Conservation (phyloP, 1,140 invertebrate genomes). For the Bathynomus jamesi region DNA sequence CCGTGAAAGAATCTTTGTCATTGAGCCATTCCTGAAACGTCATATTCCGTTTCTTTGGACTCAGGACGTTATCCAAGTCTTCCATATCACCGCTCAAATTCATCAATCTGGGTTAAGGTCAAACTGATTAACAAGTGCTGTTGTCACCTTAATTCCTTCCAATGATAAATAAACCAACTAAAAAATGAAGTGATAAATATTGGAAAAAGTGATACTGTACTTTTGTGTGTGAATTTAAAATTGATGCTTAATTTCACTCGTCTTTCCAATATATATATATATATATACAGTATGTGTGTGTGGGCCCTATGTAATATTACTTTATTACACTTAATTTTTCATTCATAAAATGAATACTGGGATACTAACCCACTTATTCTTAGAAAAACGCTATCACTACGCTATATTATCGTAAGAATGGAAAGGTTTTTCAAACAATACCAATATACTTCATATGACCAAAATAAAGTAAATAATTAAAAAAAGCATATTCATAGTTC, state of each 20-base stretch:
- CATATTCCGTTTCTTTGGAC: background rate
- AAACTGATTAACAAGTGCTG: background rate
- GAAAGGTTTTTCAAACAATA: too few relatives aligned
- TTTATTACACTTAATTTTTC: too few relatives aligned
- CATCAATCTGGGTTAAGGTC: slow-evolving; percentile 5
- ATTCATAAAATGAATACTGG: too few relatives aligned
- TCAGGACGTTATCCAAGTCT: slow-evolving; percentile 11
- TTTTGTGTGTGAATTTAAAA: background rate
- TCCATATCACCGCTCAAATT: slow-evolving; percentile 13
- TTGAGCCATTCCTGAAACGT: too few relatives aligned
- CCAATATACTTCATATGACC: too few relatives aligned
- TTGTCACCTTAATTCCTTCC: background rate
- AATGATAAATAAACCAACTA: background rate
- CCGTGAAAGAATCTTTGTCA: background rate
- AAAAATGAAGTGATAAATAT: background rate
- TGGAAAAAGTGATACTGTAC: background rate
- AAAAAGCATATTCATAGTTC: too few relatives aligned
- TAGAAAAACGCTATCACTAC: too few relatives aligned
- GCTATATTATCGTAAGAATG: too few relatives aligned
- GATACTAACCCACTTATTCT: too few relatives aligned
- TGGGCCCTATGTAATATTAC: background rate
- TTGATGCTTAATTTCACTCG: background rate
- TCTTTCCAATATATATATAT: background rate
- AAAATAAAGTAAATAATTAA: too few relatives aligned
- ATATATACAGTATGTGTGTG: background rate